Percentiles rank a stretch among this genome's conserved stretches.
phyloP scores from a whole-genome alignment of 2,113 vertebrate species.

The Grus americana region DNA sequence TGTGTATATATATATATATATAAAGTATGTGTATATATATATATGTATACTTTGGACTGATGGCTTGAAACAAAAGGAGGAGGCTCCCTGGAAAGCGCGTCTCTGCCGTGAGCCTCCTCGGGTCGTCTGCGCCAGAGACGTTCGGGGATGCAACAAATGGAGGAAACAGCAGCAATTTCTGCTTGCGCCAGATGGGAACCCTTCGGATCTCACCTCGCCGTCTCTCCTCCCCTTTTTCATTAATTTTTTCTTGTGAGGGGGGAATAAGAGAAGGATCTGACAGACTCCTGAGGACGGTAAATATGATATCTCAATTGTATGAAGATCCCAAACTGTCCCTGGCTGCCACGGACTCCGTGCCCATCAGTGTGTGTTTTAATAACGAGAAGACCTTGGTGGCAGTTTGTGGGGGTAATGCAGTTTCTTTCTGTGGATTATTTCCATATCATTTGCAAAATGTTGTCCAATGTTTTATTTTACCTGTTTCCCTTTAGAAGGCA shows the following conservation, averaged over 20 bases:
- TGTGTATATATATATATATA: background rate
- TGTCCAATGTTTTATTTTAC: constrained; percentile 52
- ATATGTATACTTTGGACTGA: background rate
- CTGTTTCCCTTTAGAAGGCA: constrained; percentile 12
- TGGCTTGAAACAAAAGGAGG: background rate
- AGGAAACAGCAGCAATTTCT: constrained; percentile 49
- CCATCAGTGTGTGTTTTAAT: constrained; percentile 63
- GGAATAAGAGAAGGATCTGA: constrained; percentile 52
- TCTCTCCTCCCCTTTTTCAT: constrained; percentile 55
- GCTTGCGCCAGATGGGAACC: constrained; percentile 24
- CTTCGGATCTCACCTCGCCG: background rate
- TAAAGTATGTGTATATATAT: background rate
- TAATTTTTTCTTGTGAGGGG: constrained; percentile 33
- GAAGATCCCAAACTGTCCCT: constrained; percentile 54
- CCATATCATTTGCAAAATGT: constrained; percentile 56
- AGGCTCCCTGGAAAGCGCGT: background rate
- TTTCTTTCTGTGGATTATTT: constrained; percentile 54
- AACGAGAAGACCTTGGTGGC: constrained; percentile 36
- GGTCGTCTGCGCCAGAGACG: rapidly evolving
- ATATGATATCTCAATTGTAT: constrained; percentile 58
- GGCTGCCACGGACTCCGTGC: constrained; percentile 7
- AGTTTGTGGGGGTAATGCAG: constrained; percentile 29
- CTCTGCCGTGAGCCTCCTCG: background rate
- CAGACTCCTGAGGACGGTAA: constrained; percentile 66
- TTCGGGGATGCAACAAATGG: constrained; percentile 18